Conservation (phyloP, 2,888 invertebrate genomes). For the Chrysolina oricalcia region DNA sequence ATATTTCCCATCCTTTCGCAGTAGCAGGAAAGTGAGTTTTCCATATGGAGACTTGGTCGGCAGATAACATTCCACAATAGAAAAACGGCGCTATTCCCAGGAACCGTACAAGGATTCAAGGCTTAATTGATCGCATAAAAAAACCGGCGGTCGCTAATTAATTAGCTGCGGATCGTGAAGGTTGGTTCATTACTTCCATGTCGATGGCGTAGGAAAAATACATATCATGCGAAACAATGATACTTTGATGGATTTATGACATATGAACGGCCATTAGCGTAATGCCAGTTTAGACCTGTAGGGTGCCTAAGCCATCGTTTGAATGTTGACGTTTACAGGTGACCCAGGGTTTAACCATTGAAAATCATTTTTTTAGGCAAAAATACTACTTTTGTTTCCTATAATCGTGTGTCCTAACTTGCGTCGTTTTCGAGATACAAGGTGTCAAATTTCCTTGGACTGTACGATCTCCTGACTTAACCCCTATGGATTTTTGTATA, state of each 20-base stretch:
- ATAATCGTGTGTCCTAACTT: too few relatives aligned
- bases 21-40: constrained; percentile 12
- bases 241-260: background rate
- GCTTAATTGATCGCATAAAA: constrained; percentile 50
- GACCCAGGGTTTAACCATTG: too few relatives aligned
- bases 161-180: constrained; percentile 46
- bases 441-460: too few relatives aligned
- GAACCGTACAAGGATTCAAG: constrained; percentile 52
- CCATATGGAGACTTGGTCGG: constrained; percentile 13
- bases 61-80: constrained; percentile 36
- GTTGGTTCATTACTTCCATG: constrained; percentile 49
- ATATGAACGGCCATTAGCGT: background rate
- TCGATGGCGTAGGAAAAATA: constrained; percentile 44
- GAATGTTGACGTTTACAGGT: too few relatives aligned
- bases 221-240: constrained; percentile 1
- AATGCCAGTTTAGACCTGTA: too few relatives aligned
- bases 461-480: too few relatives aligned
- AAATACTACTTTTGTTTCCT: too few relatives aligned
- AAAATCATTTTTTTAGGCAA: too few relatives aligned
- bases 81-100: constrained; percentile 48
- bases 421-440: too few relatives aligned
- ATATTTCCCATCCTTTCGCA: constrained; percentile 21
- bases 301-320: too few relatives aligned
- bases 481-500: too few relatives aligned
- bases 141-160: constrained; percentile 49